Evolutionary conservation across 2,888 invertebrate species (phyloP), one percentile per base, ranked within the genome.

Genomic region (Anagyrus pseudococci): DNA sequence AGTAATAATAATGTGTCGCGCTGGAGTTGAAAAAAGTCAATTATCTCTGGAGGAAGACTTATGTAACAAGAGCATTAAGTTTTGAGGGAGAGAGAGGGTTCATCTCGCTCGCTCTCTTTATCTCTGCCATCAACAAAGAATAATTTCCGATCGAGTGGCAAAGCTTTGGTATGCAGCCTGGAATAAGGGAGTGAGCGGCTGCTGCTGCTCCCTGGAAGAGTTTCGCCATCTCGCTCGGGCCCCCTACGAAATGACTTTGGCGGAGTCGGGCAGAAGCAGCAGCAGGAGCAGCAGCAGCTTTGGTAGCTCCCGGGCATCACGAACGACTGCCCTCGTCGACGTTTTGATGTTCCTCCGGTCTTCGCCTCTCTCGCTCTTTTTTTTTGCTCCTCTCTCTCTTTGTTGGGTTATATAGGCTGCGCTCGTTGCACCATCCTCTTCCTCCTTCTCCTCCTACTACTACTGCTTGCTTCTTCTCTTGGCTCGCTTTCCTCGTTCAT

Each of bases 231-330:
- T 49, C 29, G 50, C 57, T 44, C 19, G 20, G 26, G 47, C 49
- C 44, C 44, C 40, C 52, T 46, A 48, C 53, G 62, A 58, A 64
- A 67, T 64, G 57, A 67, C 64, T 64, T 62, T 49, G 62, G 59
- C 56, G 23, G 56, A 64, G 58, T n/a, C n/a, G n/a, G n/a, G n/a
- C n/a, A n/a, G n/a, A n/a, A n/a, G n/a, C n/a, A n/a, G n/a, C n/a
- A n/a, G n/a, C n/a, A n/a, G n/a, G n/a, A n/a, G n/a, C n/a, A n/a
- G n/a, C n/a, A n/a, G n/a, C n/a, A n/a, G n/a, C n/a, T n/a, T n/a
- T n/a, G n/a, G 44, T 62, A 53, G 64, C 67, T 67, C 58, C 61
- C 56, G 67, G 64, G 62, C 58, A 62, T 62, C 61, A 67, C 67
- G 58, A 59, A 59, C 61, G 56, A 64, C 67, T 67, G 61, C 64